Conservation (phyloP, 1,140 invertebrate genomes). For the Drosophila leontia region DNA sequence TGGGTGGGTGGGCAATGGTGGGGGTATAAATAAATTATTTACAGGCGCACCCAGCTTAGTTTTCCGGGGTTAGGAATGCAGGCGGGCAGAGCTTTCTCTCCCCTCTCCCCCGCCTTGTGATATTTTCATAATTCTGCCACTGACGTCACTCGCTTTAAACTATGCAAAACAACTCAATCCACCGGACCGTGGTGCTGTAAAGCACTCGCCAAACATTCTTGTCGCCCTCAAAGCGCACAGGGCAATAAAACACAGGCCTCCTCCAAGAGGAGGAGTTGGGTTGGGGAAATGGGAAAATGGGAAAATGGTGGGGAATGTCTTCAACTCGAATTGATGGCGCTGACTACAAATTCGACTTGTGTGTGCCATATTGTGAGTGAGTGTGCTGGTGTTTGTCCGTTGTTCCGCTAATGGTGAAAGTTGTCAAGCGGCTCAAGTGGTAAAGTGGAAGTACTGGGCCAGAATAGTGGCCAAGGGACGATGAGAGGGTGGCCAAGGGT, state of each 20-base stretch:
- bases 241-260: conserved; percentile 77
- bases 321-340: conserved; percentile 80
- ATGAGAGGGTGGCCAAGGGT: not conserved
- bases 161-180: conserved; percentile 79
- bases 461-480: not conserved
- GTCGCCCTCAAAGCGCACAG: conserved; percentile 68
- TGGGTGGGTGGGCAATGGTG: conserved; percentile 20
- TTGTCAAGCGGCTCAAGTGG: conserved; percentile 72
- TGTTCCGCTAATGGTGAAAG: conserved; percentile 80
- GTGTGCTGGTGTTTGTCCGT: conserved; percentile 58
- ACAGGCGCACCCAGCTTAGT: conserved; percentile 36
- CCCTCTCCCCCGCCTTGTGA: conserved; percentile 34
- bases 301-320: conserved; percentile 50
- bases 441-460: conserved; percentile 34
- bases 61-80: conserved; percentile 23
- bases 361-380: conserved; percentile 52
- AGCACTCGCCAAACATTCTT: conserved; percentile 71
- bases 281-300: not conserved
- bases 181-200: conserved; percentile 56
- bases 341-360: conserved; percentile 81
- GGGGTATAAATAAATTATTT: conserved; percentile 77
- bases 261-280: not conserved
- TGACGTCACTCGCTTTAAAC: conserved; percentile 69
- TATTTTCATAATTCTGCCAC: conserved; percentile 73
- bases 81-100: not conserved